Base-by-base conservation (phyloP, 2,888 invertebrate species). In the Cataglyphis rosenhaueri region DNA sequence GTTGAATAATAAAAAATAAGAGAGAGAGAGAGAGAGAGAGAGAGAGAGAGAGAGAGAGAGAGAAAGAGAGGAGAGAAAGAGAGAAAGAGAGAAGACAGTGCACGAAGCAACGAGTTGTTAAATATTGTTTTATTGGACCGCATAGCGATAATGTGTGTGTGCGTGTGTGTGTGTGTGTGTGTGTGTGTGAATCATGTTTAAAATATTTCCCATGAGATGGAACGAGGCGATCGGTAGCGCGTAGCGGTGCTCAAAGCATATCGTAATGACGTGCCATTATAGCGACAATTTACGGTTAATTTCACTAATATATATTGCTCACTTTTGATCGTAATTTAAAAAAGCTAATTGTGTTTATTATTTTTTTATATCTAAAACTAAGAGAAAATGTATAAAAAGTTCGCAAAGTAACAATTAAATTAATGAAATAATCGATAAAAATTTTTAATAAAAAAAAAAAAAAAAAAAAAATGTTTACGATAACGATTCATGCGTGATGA, bases 161-260 rank as follows among this genome's bases (percentile, higher is more conserved):
- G 18, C 32, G 32, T 55, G 44, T 48, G 3, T n/a, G n/a, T n/a
- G 18, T 52, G 32, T 55, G 44, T 48, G 3, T 52, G 21, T 29
- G 8, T 15, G n/a, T 32, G 21, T 57, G 35, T n/a, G 79, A 79
- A 65, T 71, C 81, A 68, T 85, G 73, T 85, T 85, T 84, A 84
- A 85, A 85, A 84, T 85, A 85, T 85, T 82, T 84, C 74, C 84
- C 78, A 84, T 59, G 81, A 82, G 73, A 41, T 68, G 66, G 41
- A 84, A 82, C 73, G 73, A 55, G 76, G 62, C 61, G 70, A 81
- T 84, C 68, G 66, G 66, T 44, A 81, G 71, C 71, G 35, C 65
- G 61, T 57, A 57, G 74, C 48, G 62, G 21, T 64, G 21, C 35
- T 75, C 62, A 48, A 35, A 61, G 44, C 32, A 35, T 4, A 15